A percentile compares a stretch with the other conserved stretches of the same genome.
These are phyloP conservation scores for Pelvicachromis taeniatus DNA, from an alignment of 2,113 vertebrate species.

Conservation along the genomic window DNA sequence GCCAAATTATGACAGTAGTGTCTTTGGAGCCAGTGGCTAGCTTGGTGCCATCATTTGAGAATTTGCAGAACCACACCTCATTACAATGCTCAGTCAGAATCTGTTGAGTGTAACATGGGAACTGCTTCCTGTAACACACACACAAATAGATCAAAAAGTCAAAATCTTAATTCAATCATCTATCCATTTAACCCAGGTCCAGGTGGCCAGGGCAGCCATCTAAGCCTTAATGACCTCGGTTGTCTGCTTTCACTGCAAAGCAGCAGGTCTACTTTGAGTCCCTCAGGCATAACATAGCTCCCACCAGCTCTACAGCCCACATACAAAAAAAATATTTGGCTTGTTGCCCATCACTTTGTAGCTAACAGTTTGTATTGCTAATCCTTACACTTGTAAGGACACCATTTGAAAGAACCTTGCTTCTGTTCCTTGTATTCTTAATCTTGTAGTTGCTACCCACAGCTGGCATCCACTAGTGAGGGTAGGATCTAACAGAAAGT, in stretches of 20 bases:
- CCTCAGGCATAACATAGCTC: background rate
- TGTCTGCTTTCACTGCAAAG: background rate
- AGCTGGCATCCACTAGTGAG: background rate
- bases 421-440: background rate
- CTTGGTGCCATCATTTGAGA: constrained; percentile 98
- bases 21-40: constrained; percentile 99
- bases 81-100: constrained; percentile 99
- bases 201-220: background rate
- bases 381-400: background rate
- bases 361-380: background rate
- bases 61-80: constrained; percentile 99
- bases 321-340: background rate
- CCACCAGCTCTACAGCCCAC: background rate
- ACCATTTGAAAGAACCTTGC: background rate
- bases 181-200: background rate
- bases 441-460: background rate
- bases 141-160: background rate
- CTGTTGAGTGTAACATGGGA: constrained; percentile 98
- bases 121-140: constrained; percentile 85
- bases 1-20: constrained; percentile 98
- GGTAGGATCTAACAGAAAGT: background rate
- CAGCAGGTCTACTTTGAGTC: background rate
- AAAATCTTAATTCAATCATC: background rate
- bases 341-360: background rate
- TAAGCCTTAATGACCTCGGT: background rate